A percentile compares a stretch with the other conserved stretches of the same genome.
phyloP scores from a whole-genome alignment of 2,113 vertebrate species.

The Laterallus jamaicensis region DNA sequence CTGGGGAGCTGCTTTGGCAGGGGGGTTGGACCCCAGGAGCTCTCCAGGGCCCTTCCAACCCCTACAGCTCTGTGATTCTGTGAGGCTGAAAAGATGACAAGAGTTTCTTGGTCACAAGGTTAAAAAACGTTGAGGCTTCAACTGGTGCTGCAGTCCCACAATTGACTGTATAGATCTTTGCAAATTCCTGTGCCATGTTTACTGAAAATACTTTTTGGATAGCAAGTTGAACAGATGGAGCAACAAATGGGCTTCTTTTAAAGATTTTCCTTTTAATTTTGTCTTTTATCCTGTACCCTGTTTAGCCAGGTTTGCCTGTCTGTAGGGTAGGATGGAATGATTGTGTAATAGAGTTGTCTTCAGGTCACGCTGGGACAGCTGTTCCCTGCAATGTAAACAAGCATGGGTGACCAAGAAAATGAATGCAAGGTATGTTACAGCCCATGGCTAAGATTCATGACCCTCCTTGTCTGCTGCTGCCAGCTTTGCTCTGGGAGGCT shows the following conservation, averaged over 20 bases:
- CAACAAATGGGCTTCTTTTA: neutral
- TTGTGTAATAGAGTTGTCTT: neutral
- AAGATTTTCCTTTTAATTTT: neutral
- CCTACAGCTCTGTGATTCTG: too few species aligned
- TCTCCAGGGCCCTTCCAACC: too few species aligned
- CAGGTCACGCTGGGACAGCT: conserved; percentile 19
- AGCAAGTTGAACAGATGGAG: neutral
- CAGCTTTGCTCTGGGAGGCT: neutral
- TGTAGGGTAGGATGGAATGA: neutral
- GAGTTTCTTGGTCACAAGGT: neutral
- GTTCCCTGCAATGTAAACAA: neutral
- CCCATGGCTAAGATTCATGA: neutral
- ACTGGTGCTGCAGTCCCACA: neutral
- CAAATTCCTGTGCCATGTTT: neutral
- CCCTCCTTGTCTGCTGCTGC: neutral
- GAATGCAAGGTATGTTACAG: neutral
- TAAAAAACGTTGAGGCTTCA: neutral
- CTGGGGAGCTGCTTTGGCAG: too few species aligned
- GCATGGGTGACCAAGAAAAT: neutral
- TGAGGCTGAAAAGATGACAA: neutral
- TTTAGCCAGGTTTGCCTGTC: neutral
- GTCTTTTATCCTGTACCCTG: neutral
- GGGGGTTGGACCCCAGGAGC: too few species aligned
- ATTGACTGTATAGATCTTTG: neutral
- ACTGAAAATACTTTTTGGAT: neutral